Conservation (phyloP, 2,888 invertebrate species). For the Smittia sp. region DNA sequence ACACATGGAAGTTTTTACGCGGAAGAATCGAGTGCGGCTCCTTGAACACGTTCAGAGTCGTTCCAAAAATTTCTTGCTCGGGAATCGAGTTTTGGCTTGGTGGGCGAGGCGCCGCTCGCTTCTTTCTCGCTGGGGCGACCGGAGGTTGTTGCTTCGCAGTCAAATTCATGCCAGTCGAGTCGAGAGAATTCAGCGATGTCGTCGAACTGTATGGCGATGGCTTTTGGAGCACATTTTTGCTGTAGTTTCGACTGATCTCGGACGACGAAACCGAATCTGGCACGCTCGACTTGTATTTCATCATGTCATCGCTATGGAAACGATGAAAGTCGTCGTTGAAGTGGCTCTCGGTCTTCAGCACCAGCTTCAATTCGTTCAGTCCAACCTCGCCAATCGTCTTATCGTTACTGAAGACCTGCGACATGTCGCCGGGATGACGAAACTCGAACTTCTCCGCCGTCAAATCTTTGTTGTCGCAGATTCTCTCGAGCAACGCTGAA, state of each 20-base stretch:
- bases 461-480: slow-evolving; percentile 73
- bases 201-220: slow-evolving; percentile 54
- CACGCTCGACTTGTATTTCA: slow-evolving; percentile 46
- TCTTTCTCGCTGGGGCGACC: slow-evolving; percentile 50
- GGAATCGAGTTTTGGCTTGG: slow-evolving; percentile 51
- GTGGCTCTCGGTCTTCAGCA: slow-evolving; percentile 41
- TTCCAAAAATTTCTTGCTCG: slow-evolving; percentile 46
- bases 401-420: slow-evolving; percentile 53
- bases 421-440: slow-evolving; percentile 65
- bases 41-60: slow-evolving; percentile 39
- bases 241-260: slow-evolving; percentile 49
- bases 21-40: slow-evolving; percentile 43
- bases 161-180: slow-evolving; percentile 52
- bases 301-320: slow-evolving; percentile 51
- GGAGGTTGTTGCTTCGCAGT: slow-evolving; percentile 44
- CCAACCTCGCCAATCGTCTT: slow-evolving; percentile 54
- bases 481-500: slow-evolving; percentile 66
- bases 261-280: slow-evolving; percentile 53
- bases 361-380: slow-evolving; percentile 51
- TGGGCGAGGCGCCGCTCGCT: slow-evolving; percentile 51
- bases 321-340: slow-evolving; percentile 45
- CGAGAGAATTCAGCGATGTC: slow-evolving; percentile 53
- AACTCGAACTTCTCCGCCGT: slow-evolving; percentile 72
- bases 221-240: slow-evolving; percentile 46
- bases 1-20: slow-evolving; percentile 50